Evolutionary conservation across 2,888 invertebrate genomes (phyloP), one percentile per base, ranked within the genome.

Genomic region (Xestobium rufovillosum): DNA sequence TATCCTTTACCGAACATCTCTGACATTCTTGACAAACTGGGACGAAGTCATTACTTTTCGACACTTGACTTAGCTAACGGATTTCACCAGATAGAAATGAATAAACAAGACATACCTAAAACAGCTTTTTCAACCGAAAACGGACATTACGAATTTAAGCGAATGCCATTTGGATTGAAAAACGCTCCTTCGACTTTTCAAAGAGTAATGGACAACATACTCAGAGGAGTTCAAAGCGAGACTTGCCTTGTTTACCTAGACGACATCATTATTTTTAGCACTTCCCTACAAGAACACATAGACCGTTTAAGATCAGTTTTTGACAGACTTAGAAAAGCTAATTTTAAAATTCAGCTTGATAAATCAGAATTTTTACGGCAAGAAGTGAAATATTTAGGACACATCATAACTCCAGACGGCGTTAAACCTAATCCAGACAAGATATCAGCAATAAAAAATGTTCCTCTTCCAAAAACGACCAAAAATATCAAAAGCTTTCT

Each of bases 1-100:
- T 57, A 51, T 38, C 54, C 56, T 1, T 38, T 60, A 9, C 56
- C 57, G 0, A 55, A 53, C 23, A 57, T 59, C 8, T 25, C 25
- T 1, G 34, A 36, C 3, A 39, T 41, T 8, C 8, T 46, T 8
- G 43, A 42, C 35, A 42, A 43, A 9, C 15, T 41, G 31, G 42
- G 38, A 9, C 34, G 3, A 14, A 27, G 26, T 12, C 23, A 27
- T 26, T 34, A 26, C 26, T 6, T 34, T 29, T n/a, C n/a, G n/a
- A n/a, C n/a, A n/a, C n/a, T n/a, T n/a, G n/a, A n/a, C n/a, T n/a
- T n/a, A n/a, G n/a, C 26, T 34, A 27, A 28, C 28, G 26, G 14
- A 27, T 34, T 34, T 30, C 28, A 34, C 14, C 11, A 4, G 28
- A 27, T 15, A 30, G 10, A 30, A 23, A 30, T 14, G 36, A 14